phyloP scores from a whole-genome alignment of 2,888 invertebrate genomes.

The Ormyrus rosae region DNA sequence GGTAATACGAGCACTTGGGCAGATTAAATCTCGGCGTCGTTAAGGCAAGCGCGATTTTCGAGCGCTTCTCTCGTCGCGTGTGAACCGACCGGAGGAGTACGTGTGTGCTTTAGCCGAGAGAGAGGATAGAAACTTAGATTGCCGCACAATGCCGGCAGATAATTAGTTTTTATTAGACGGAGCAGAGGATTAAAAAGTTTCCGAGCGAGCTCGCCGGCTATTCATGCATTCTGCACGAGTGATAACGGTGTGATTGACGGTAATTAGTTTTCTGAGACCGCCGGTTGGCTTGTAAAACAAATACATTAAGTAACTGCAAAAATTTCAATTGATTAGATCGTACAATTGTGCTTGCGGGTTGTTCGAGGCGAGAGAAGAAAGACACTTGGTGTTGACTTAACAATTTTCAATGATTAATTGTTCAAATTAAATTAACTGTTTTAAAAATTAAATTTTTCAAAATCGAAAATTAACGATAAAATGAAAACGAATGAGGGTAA shows the following conservation, averaged over 20 bases:
- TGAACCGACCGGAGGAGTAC: not conserved
- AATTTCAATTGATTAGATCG: too few relatives aligned
- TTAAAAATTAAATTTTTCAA: too few relatives aligned
- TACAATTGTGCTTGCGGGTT: too few relatives aligned
- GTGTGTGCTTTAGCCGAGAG: not conserved
- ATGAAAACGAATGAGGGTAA: too few relatives aligned
- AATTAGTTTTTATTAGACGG: conserved; percentile 21
- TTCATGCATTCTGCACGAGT: not conserved
- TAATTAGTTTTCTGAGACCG: not conserved
- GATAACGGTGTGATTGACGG: too few relatives aligned
- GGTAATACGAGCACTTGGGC: conserved; percentile 47
- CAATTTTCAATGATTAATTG: too few relatives aligned
- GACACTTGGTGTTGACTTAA: too few relatives aligned
- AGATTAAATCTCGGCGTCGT: conserved; percentile 49
- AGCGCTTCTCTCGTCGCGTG: not conserved
- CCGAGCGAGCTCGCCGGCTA: not conserved
- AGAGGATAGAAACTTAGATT: not conserved
- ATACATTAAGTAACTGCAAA: too few relatives aligned
- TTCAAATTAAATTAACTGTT: too few relatives aligned
- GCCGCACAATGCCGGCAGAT: not conserved
- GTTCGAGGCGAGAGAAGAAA: too few relatives aligned
- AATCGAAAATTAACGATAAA: too few relatives aligned
- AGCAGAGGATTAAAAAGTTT: not conserved
- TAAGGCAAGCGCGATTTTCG: not conserved
- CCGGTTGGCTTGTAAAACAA: too few relatives aligned